Evolutionary conservation across 1,140 invertebrate species (phyloP).

Genomic region (Lineus longissimus): DNA sequence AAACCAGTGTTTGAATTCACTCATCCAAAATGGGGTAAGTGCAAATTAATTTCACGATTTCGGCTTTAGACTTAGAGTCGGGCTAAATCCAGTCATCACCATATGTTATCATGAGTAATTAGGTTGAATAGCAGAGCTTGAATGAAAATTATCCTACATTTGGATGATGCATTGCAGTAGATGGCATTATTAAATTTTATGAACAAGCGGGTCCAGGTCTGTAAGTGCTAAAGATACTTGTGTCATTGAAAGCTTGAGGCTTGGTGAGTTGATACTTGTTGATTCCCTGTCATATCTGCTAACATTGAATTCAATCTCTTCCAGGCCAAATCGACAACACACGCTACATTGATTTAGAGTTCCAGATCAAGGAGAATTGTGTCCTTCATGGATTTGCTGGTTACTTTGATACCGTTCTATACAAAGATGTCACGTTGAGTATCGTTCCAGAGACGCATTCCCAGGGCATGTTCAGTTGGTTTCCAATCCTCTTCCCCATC

Average conservation of each 20-base stretch:
- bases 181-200: too few species aligned
- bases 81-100: too few species aligned
- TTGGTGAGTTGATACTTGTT: too few species aligned
- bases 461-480: constrained; percentile 93
- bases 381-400: constrained; percentile 90
- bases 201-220: too few species aligned
- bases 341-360: constrained; percentile 67
- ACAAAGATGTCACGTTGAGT: constrained; percentile 79
- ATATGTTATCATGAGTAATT: constrained; percentile 1
- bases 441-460: constrained; percentile 86
- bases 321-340: constrained; percentile 65
- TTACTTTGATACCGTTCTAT: constrained; percentile 87
- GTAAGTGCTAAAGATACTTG: too few species aligned
- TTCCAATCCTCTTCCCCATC: constrained; percentile 91
- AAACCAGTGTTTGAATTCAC: constrained; percentile 80
- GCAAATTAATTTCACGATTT: neutral
- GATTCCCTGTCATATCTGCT: too few species aligned
- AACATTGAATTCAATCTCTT: too few species aligned
- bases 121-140: too few species aligned
- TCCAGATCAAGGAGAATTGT: constrained; percentile 68
- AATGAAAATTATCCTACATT: too few species aligned
- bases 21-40: constrained; percentile 73
- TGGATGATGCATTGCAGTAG: too few species aligned
- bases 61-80: too few species aligned
- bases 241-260: too few species aligned